Evolutionary conservation across 2,113 vertebrate genomes (phyloP).

Genomic region (Xiphorhynchus elegans): DNA sequence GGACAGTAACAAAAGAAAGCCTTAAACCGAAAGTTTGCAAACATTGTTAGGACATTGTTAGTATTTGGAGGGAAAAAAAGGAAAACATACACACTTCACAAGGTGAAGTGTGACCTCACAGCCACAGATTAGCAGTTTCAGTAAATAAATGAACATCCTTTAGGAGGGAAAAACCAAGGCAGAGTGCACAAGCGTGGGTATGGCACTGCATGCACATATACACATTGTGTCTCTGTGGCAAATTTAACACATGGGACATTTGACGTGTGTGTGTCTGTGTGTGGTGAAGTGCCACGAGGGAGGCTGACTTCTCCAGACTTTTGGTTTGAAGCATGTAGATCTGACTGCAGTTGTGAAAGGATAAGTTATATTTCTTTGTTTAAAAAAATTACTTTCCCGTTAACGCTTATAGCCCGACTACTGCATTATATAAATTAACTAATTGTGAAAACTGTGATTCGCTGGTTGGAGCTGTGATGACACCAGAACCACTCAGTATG

Average conservation of each 20-base stretch:
- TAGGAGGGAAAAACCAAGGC: neutral
- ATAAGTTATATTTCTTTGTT: conserved; percentile 25
- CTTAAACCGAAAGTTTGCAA: conserved; percentile 62
- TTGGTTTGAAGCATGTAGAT: neutral
- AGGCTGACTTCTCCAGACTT: conserved; percentile 25
- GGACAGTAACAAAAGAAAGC: conserved; percentile 48
- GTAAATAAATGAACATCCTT: neutral
- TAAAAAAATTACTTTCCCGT: conserved; percentile 32
- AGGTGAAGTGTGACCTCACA: conserved; percentile 41
- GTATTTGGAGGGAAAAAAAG: neutral
- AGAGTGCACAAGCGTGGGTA: fast-evolving
- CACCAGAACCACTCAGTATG: conserved; percentile 37
- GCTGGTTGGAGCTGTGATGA: conserved; percentile 27
- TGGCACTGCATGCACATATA: neutral
- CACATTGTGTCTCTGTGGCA: neutral
- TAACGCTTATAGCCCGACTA: neutral
- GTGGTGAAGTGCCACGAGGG: neutral
- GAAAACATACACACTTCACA: neutral
- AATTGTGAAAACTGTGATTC: conserved; percentile 21
- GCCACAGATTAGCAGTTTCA: conserved; percentile 26
- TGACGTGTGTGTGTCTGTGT: neutral
- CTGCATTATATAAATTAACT: conserved; percentile 57
- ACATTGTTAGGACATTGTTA: neutral
- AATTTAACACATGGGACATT: conserved; percentile 23
- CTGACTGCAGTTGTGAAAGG: neutral